These are phyloP conservation scores for Drosophila mayaguana DNA, from an alignment of 2,888 invertebrate genomes.

Conservation along the genomic window DNA sequence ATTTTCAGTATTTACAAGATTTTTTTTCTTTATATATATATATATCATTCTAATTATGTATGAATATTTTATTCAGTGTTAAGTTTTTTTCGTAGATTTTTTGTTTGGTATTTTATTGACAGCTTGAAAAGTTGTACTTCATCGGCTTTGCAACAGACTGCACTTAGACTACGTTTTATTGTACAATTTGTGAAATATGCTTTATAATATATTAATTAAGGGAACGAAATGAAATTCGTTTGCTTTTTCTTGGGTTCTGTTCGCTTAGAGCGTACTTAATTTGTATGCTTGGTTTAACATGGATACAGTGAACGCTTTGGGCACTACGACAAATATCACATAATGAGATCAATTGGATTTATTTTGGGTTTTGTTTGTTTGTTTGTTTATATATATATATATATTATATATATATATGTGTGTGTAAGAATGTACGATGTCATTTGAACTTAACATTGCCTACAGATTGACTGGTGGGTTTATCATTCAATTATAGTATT, in stretches of 20 bases:
- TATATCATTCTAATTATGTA: constrained; percentile 34
- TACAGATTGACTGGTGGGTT: constrained; percentile 55
- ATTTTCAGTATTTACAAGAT: constrained; percentile 62
- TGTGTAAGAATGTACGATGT: constrained; percentile 54
- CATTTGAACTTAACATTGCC: constrained; percentile 60
- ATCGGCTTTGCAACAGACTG: constrained; percentile 9
- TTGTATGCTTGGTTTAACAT: constrained; percentile 55
- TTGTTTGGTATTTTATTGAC: constrained; percentile 32
- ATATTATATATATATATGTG: constrained; percentile 20
- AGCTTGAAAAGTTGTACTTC: constrained; percentile 57
- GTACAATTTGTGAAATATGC: constrained; percentile 6
- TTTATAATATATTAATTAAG: background rate
- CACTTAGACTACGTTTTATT: constrained; percentile 14
- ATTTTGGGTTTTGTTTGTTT: constrained; percentile 57
- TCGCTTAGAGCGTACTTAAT: constrained; percentile 63
- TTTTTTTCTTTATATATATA: constrained; percentile 23
- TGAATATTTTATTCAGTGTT: constrained; percentile 27
- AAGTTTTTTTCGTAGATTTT: constrained; percentile 11
- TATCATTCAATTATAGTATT: constrained; percentile 41
- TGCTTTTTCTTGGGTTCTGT: constrained; percentile 37
- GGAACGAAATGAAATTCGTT: constrained; percentile 9
- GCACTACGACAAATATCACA: constrained; percentile 82
- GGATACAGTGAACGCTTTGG: constrained; percentile 75
- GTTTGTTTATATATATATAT: constrained; percentile 17
- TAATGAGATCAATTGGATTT: constrained; percentile 82